These are phyloP conservation scores for Cephus runcator DNA, from an alignment of 2,888 invertebrate genomes.

Conservation along the genomic window DNA sequence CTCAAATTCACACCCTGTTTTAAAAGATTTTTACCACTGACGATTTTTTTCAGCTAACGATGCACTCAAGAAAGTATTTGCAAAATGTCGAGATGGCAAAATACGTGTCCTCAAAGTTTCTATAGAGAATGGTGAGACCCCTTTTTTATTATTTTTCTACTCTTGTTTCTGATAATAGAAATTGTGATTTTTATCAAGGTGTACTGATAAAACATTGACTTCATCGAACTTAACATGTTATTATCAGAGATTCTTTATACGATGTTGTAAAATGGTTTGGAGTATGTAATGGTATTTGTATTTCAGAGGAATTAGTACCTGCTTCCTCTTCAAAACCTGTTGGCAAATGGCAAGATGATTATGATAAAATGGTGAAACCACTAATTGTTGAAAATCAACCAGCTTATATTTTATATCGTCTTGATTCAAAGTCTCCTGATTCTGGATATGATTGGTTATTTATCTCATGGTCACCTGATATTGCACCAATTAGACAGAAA, in stretches of 20 bases:
- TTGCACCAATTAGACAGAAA: constrained; percentile 90
- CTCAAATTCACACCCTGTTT: constrained; percentile 12
- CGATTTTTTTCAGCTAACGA: constrained; percentile 78
- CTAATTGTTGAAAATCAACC: constrained; percentile 84
- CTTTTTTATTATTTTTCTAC: constrained; percentile 12
- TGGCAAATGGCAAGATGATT: constrained; percentile 88
- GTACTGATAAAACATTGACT: not conserved
- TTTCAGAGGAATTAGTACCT: constrained; percentile 80
- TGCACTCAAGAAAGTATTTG: constrained; percentile 81
- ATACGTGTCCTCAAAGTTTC: constrained; percentile 84
- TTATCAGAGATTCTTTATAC: not conserved
- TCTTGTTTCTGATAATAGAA: constrained; percentile 13
- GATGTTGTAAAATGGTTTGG: not conserved
- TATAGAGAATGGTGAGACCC: constrained; percentile 82
- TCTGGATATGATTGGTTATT: constrained; percentile 92
- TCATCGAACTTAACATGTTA: not conserved
- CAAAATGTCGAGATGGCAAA: constrained; percentile 84
- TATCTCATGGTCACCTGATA: constrained; percentile 95
- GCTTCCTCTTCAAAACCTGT: constrained; percentile 75
- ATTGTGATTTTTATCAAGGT: constrained; percentile 7
- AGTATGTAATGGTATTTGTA: constrained; percentile 20
- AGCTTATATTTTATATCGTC: constrained; percentile 84
- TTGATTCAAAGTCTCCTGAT: constrained; percentile 80
- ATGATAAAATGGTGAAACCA: constrained; percentile 78
- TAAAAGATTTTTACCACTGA: constrained; percentile 16